Conservation (phyloP, 1,140 invertebrate species). For the Caenorhabditis brenneri region DNA sequence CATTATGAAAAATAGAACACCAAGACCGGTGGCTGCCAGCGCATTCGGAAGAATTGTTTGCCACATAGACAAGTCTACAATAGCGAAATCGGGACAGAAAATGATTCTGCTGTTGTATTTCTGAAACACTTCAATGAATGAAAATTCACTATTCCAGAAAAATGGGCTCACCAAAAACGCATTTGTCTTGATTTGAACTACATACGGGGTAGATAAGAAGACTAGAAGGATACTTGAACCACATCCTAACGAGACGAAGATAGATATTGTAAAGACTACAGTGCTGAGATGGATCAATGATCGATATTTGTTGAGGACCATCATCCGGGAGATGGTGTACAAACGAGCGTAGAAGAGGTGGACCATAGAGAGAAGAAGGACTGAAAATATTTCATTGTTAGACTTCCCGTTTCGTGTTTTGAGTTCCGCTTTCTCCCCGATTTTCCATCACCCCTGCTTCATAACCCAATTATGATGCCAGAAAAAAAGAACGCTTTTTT, state of each 20-base stretch:
- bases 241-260: background rate
- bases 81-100: constrained; percentile 9
- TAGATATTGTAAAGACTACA: background rate
- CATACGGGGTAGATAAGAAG: constrained; percentile 5
- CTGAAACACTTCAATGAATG: background rate
- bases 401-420: background rate
- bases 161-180: background rate
- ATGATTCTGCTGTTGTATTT: background rate
- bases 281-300: background rate
- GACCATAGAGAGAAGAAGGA: constrained; percentile 3
- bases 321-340: constrained; percentile 3
- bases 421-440: background rate
- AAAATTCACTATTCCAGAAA: background rate
- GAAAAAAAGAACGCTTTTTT: background rate
- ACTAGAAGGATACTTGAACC: constrained; percentile 16
- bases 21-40: background rate
- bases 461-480: background rate
- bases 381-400: background rate
- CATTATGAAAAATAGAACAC: background rate
- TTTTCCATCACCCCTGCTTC: background rate
- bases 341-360: constrained; percentile 2
- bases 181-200: background rate
- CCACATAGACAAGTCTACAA: constrained; percentile 12
- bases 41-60: constrained; percentile 31
- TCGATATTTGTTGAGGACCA: background rate